Base-by-base conservation (phyloP, 1,140 invertebrate species). In the Sycophila sp. region DNA sequence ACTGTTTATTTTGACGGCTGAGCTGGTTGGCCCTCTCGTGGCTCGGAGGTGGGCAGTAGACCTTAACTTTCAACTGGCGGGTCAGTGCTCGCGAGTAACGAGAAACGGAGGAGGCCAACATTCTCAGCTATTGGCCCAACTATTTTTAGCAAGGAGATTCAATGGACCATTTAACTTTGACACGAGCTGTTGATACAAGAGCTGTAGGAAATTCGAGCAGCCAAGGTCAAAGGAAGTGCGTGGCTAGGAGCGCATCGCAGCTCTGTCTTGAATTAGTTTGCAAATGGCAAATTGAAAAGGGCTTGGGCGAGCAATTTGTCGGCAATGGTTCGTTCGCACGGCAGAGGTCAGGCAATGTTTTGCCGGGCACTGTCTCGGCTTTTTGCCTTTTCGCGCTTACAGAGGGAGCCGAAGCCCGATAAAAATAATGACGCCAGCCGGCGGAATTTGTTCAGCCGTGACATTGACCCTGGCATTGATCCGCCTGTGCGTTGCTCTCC, bases 381-480 rank as follows among this genome's bases (percentile, higher is more conserved):
- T 32, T 47, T 24, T 11, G 1, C 24, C 13, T 19, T 36, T 30
- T 19, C 30, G 38, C 28, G 10, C 22, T 6, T 7, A 13, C 28
- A 15, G n/a, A 58, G 1, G 5, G 28, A 13, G 28, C 30, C 8
- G 17, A 11, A 34, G 1, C 24, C 40, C 30, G 56, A 30, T 40
- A 30, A 69, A 69, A 69, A 60, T 69, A 69, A 69, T 62, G 56
- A 60, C 55, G 36, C 55, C 56, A 45, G 66, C 38, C 68, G 71
- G 45, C 53, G 34, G 75, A 75, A 71, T 72, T 72, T 75, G 19
- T 47, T 36, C 55, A 55, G 73, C 70, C 71, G 73, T 82, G 82
- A 83, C 80, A 83, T 83, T 85, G 83, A 83, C 83, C 83, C 80
- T 83, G 83, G 79, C 81, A 83, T 83, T 81, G 81, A 82, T 83